Evolutionary conservation across 2,888 invertebrate genomes (phyloP).

Genomic region (Mythimna albipuncta): DNA sequence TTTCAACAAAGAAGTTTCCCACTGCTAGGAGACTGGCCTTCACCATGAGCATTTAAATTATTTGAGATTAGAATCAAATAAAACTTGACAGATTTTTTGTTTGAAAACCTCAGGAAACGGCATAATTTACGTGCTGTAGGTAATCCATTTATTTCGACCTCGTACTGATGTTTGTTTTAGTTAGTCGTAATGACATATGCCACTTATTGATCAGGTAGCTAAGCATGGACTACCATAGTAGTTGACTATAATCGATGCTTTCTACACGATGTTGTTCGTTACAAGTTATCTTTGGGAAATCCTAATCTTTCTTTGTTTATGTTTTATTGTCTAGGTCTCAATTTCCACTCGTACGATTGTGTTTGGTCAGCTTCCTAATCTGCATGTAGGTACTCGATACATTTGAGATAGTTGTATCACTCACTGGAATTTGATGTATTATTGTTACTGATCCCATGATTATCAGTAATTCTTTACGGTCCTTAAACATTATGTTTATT

Average conservation of each 20-base stretch:
- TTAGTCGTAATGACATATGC: constrained; percentile 4
- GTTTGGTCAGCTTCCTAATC: constrained; percentile 13
- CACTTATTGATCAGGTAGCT: not conserved
- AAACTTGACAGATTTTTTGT: not conserved
- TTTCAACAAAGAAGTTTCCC: not conserved
- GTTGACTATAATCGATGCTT: not conserved
- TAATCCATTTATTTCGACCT: constrained; percentile 18
- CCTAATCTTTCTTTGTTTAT: constrained; percentile 3
- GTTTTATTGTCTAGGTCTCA: not conserved
- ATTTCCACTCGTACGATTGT: not conserved
- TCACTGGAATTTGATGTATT: not conserved
- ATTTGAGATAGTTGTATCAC: not conserved
- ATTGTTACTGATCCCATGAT: not conserved
- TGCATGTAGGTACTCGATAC: not conserved
- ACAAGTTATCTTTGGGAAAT: constrained; percentile 2
- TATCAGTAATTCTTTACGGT: not conserved
- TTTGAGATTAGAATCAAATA: not conserved
- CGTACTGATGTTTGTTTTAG: constrained; percentile 23
- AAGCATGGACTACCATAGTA: not conserved
- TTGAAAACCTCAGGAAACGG: not conserved
- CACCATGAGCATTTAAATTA: not conserved
- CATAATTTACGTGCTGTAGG: not conserved
- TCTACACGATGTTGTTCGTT: not conserved
- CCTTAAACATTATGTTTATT: not conserved
- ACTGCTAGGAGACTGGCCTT: no score